Percentiles rank a stretch among this genome's conserved stretches.
Conservation (phyloP, 2,113 vertebrate genomes). For the Abramis brama region DNA sequence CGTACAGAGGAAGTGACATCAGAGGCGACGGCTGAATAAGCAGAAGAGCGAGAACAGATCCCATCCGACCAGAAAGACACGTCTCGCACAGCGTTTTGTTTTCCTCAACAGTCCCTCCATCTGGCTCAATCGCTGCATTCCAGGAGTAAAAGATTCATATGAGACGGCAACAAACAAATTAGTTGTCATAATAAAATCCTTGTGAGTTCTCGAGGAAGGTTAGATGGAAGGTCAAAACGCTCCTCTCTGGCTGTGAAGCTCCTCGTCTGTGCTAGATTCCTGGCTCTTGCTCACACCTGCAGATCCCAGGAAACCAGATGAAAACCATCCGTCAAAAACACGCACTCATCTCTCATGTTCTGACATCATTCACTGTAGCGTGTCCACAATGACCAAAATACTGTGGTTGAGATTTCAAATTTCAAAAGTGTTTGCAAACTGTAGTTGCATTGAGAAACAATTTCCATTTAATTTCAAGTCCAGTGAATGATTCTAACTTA, state of each 20-base stretch:
- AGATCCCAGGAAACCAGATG: background rate
- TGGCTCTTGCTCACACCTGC: constrained; percentile 54
- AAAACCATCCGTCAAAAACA: background rate
- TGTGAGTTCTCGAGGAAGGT: background rate
- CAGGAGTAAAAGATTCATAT: constrained; percentile 31
- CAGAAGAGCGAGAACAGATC: background rate
- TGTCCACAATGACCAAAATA: background rate
- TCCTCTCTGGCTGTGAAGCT: constrained; percentile 43
- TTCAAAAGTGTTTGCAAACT: too few species aligned
- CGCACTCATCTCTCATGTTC: background rate
- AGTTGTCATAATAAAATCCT: constrained; percentile 33
- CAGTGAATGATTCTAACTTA: background rate
- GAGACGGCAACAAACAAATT: constrained; percentile 4
- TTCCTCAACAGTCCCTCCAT: background rate
- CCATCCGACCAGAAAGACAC: background rate
- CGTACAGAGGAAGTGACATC: background rate
- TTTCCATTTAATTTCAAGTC: background rate
- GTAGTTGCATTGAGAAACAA: too few species aligned
- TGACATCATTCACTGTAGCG: background rate
- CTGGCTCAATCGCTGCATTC: background rate
- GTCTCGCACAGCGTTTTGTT: background rate
- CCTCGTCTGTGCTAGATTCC: constrained; percentile 50
- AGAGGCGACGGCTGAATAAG: background rate
- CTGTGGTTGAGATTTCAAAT: too few species aligned
- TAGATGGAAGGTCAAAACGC: constrained; percentile 36